Conservation (phyloP, 2,797 vertebrate genomes). For the Hylomyscus alleni region DNA sequence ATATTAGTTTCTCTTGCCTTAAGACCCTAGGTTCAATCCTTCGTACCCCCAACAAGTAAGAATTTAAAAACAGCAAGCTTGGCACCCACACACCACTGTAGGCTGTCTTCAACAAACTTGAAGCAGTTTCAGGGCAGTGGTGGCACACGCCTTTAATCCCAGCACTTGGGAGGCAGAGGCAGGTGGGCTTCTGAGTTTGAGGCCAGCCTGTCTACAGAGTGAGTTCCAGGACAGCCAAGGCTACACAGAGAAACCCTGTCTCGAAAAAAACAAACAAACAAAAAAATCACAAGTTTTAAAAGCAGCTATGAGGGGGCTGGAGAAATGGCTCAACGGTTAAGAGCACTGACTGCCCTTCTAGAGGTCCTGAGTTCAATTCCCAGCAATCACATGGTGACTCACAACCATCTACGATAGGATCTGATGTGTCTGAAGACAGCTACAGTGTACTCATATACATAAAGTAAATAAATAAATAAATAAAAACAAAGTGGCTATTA, state of each 20-base stretch:
- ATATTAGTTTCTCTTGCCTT: not conserved
- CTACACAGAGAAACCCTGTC: too few relatives aligned
- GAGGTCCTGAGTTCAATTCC: not conserved
- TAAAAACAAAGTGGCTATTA: not conserved
- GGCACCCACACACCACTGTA: not conserved
- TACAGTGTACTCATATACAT: too few relatives aligned
- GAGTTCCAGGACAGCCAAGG: too few relatives aligned
- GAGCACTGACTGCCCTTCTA: not conserved
- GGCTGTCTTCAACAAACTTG: slow-evolving; percentile 8
- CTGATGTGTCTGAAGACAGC: too few relatives aligned
- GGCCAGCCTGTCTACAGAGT: too few relatives aligned
- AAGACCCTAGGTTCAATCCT: not conserved
- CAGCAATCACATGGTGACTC: not conserved
- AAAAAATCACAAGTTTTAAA: slow-evolving; percentile 22
- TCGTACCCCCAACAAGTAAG: not conserved
- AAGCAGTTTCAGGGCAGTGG: slow-evolving; percentile 34
- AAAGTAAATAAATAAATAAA: too few relatives aligned
- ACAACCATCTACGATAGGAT: not conserved
- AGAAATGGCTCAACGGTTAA: not conserved
- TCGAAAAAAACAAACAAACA: too few relatives aligned
- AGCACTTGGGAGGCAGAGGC: too few relatives aligned
- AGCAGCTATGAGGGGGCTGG: not conserved
- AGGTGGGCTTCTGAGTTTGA: too few relatives aligned
- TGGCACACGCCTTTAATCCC: too few relatives aligned
- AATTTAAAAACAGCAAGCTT: slow-evolving; percentile 9